Evolutionary conservation across 2,797 vertebrate species (phyloP), one percentile per base, ranked within the genome.

Genomic region (Aldrovandia affinis): DNA sequence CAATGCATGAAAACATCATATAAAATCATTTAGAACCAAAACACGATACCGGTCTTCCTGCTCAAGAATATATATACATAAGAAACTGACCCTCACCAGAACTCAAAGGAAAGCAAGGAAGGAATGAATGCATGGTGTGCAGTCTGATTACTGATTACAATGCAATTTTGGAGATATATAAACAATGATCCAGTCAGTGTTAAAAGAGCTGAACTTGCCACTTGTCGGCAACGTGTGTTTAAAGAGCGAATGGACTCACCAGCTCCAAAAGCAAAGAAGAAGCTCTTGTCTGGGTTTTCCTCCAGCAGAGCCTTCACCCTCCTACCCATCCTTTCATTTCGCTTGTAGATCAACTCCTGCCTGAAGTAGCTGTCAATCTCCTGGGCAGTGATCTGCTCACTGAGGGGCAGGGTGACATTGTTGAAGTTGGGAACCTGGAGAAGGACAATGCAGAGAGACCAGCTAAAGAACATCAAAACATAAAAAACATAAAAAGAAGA

Each of bases 211-310:
- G 73, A 77, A 77, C 39, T 77, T 39, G 10, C 42, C 25, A 28
- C 73, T 77, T 25, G 33, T 33, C 36, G 75, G 14, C 14, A 54
- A 28, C 47, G 28, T 55, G 78, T 55, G n/a, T 4, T 12, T 25
- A 28, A 18, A 47, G 15, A 33, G 47, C 25, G 15, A 77, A 22
- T 61, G 57, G 52, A 95, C 96, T 87, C 89, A 97, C 97, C 96
- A 92, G 97, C 97, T 91, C 97, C 97, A 81, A 98, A 98, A 8
- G 96, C 97, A 82, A 98, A 98, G 93, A 98, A 98, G 93, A 98
- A 97, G 88, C 94, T 97, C 92, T 97, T 97, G 86, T 97, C 93
- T 0, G 97, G 95, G 63, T 97, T 92, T 36, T 97, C 95, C 85
- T 97, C 96, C n/a, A 97, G 87, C 54, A 97, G 93, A 1, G 95